These are phyloP conservation scores for Corvus hawaiiensis DNA, from an alignment of 2,113 vertebrate genomes.

Conservation along the genomic window DNA sequence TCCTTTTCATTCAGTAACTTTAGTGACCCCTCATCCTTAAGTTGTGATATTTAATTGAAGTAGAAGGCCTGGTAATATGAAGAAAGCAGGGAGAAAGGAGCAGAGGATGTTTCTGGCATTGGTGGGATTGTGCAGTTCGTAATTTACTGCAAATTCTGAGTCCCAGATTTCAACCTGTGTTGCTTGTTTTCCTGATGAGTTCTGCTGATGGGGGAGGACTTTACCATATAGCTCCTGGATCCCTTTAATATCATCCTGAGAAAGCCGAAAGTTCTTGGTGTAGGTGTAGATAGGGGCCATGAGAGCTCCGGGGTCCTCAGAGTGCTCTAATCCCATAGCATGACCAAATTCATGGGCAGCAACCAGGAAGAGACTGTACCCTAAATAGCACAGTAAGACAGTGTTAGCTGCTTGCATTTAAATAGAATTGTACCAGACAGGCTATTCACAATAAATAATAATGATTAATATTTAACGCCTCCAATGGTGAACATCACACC, in stretches of 20 bases:
- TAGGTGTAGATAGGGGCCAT: slow-evolving; percentile 97
- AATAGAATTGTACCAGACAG: neutral
- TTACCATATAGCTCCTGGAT: slow-evolving; percentile 97
- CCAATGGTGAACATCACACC: neutral
- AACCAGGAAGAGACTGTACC: slow-evolving; percentile 96
- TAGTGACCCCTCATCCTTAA: neutral
- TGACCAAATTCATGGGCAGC: slow-evolving; percentile 98
- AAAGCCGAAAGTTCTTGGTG: slow-evolving; percentile 90
- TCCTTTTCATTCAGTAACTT: neutral
- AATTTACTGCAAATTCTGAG: neutral
- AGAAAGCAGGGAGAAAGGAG: neutral
- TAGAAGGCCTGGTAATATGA: neutral
- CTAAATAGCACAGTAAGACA: slow-evolving; percentile 58
- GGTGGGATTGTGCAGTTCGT: neutral
- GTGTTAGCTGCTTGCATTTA: neutral
- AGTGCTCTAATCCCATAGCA: slow-evolving; percentile 94
- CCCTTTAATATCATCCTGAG: slow-evolving; percentile 89
- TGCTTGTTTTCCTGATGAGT: neutral
- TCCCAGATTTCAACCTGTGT: neutral
- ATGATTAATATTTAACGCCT: neutral
- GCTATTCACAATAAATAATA: neutral
- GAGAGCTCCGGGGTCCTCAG: slow-evolving; percentile 89
- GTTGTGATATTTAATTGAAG: neutral
- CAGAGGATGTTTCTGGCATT: neutral
- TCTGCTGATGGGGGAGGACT: neutral